Evolutionary conservation across 2,888 invertebrate genomes (phyloP).

Genomic region (Epistrophella euchroma): DNA sequence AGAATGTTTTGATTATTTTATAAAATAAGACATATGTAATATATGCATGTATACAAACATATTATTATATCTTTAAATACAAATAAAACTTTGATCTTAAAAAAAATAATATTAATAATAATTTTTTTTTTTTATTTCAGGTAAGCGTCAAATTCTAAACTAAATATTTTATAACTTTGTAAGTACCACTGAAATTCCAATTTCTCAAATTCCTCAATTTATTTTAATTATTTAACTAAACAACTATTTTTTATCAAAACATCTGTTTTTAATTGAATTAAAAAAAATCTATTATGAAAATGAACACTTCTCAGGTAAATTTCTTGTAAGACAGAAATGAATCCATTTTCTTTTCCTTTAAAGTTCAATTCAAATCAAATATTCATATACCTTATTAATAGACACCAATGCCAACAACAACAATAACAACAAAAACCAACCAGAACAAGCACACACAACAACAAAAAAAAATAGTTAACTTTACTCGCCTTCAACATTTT

Average conservation of each 20-base stretch:
- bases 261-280: too few relatives aligned
- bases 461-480: slow-evolving; percentile 44
- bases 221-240: too few relatives aligned
- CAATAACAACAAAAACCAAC: background rate
- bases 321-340: background rate
- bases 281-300: too few relatives aligned
- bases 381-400: background rate
- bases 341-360: background rate
- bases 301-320: too few relatives aligned
- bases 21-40: too few relatives aligned
- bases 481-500: slow-evolving; percentile 72
- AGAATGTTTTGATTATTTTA: too few relatives aligned
- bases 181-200: background rate
- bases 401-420: background rate
- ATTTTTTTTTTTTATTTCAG: slow-evolving; percentile 49
- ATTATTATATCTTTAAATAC: too few relatives aligned
- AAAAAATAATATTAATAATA: background rate
- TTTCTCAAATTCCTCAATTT: background rate
- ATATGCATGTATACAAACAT: too few relatives aligned
- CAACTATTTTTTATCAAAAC: too few relatives aligned
- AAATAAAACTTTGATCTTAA: too few relatives aligned
- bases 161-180: background rate
- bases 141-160: slow-evolving; percentile 21
- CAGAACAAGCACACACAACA: background rate
- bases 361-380: background rate